Evolutionary conservation across 1,140 invertebrate genomes (phyloP).

Genomic region (Panagrolaimus sp.): DNA sequence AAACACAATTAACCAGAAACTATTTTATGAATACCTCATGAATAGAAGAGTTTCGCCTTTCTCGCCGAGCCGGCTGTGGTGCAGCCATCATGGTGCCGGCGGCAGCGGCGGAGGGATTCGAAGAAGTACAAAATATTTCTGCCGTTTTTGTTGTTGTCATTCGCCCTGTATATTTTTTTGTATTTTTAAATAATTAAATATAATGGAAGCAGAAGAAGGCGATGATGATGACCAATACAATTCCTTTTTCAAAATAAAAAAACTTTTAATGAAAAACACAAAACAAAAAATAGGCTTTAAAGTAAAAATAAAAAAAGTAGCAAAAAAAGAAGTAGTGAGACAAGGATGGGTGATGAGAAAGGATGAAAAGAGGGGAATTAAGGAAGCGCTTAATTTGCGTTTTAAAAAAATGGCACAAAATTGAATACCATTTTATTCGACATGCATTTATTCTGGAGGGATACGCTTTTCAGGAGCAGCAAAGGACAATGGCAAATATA

Average conservation of each 20-base stretch:
- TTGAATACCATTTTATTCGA: no score
- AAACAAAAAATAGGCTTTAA: no score
- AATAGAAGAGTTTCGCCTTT: conserved; percentile 37
- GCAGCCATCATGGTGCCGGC: not conserved
- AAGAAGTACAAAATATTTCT: not conserved
- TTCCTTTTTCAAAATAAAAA: no score
- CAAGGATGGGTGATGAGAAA: not conserved
- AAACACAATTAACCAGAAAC: no score
- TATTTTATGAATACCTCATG: conserved; percentile 50
- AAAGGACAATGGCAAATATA: no score
- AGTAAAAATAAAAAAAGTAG: not conserved
- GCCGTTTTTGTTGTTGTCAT: no score
- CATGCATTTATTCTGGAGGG: no score
- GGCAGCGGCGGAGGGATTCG: not conserved
- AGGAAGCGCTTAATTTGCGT: not conserved
- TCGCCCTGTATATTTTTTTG: not conserved
- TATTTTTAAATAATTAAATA: no score
- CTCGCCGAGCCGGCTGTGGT: not conserved
- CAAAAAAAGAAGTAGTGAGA: not conserved
- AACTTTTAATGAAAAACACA: no score
- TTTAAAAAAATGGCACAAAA: not conserved
- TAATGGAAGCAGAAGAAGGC: no score
- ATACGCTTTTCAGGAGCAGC: no score
- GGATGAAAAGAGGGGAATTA: not conserved
- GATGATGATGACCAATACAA: not conserved